A percentile compares a stretch with the other conserved stretches of the same genome.
Evolutionary conservation across 2,113 vertebrate species (phyloP).

Genomic region (Steatornis caripensis): DNA sequence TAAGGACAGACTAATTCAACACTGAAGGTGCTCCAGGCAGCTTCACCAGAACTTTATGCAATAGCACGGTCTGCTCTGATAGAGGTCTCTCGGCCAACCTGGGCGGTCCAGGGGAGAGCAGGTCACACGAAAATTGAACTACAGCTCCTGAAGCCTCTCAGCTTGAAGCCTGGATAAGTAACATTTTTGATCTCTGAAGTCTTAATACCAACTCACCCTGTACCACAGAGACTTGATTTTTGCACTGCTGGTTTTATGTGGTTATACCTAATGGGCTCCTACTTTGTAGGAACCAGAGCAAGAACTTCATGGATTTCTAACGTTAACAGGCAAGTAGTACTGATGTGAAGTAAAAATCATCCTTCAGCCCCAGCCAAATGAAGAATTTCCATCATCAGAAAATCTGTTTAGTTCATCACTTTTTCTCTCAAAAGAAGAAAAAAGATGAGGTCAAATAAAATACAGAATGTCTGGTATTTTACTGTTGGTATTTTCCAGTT

Average conservation of each 20-base stretch:
- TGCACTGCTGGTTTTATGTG: rapidly evolving
- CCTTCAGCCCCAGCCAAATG: neutral
- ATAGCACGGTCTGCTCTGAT: neutral
- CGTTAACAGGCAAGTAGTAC: neutral
- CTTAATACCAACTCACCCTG: neutral
- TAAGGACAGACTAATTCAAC: neutral
- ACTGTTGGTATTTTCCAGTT: neutral
- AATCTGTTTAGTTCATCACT: neutral
- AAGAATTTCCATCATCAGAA: neutral
- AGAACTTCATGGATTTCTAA: neutral
- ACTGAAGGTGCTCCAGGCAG: neutral
- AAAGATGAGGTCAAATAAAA: neutral
- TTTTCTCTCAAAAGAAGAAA: neutral
- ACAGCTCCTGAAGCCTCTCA: neutral
- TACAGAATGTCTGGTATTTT: neutral
- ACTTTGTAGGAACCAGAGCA: neutral
- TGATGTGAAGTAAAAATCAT: neutral
- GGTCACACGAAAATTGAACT: rapidly evolving
- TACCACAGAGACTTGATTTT: neutral
- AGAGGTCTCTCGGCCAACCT: rapidly evolving
- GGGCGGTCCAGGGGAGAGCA: neutral
- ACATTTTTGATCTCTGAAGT: neutral
- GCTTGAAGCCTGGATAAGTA: neutral
- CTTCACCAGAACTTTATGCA: neutral
- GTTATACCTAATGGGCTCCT: neutral